A percentile compares a stretch with the other conserved stretches of the same genome.
phyloP scores from a whole-genome alignment of 2,888 invertebrate species.

The Odontocerum albicorne region DNA sequence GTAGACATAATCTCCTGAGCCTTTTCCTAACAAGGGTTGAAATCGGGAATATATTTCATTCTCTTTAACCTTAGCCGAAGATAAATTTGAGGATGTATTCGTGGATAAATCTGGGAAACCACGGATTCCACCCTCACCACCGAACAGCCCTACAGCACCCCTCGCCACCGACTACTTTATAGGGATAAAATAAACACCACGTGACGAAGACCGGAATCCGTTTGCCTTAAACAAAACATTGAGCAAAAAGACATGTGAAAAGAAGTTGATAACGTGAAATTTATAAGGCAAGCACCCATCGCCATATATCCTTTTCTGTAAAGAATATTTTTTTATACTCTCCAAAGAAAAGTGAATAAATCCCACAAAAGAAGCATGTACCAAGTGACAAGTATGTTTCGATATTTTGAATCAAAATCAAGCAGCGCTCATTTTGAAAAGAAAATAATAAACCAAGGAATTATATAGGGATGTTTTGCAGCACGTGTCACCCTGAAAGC shows the following conservation, averaged over 20 bases:
- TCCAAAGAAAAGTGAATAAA: no score
- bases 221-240: neutral
- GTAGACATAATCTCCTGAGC: slow-evolving; percentile 4
- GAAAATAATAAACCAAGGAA: no score
- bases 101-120: slow-evolving; percentile 12
- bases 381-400: no score
- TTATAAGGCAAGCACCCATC: no score
- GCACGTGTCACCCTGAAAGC: no score
- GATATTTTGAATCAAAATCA: no score
- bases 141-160: neutral
- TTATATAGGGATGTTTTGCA: no score
- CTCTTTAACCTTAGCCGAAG: slow-evolving; percentile 3
- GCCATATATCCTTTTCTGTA: no score
- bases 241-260: neutral
- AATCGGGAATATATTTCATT: slow-evolving; percentile 6
- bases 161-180: neutral
- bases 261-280: neutral
- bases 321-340: no score
- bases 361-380: no score
- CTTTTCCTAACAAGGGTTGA: neutral
- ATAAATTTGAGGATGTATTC: slow-evolving; percentile 9
- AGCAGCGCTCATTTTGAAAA: no score
- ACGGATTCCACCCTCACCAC: neutral
- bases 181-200: slow-evolving; percentile 17
- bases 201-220: slow-evolving; percentile 8